Conservation (phyloP, 2,888 invertebrate species). For the Neocrepidodera transversa region DNA sequence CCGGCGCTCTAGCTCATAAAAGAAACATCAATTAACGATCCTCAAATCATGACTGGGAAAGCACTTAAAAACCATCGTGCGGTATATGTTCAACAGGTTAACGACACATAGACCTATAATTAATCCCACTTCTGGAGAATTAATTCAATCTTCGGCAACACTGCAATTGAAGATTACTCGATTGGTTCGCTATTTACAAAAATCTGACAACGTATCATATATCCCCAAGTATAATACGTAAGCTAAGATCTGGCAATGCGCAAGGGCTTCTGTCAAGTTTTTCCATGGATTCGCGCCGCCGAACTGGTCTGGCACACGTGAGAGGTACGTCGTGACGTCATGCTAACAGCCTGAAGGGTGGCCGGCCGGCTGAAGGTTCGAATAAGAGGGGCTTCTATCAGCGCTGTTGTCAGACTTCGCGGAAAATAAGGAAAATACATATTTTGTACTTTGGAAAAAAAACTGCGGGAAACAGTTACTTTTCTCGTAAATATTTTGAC, state of each 20-base stretch:
- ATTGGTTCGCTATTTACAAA: neutral
- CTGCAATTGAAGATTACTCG: neutral
- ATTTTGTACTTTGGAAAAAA: no score
- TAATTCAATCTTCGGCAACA: neutral
- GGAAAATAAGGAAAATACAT: neutral
- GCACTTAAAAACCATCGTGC: slow-evolving; percentile 4
- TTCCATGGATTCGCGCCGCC: slow-evolving; percentile 26
- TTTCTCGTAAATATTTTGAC: no score
- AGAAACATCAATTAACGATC: slow-evolving; percentile 18
- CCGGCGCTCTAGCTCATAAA: slow-evolving; percentile 10
- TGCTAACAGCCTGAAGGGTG: slow-evolving; percentile 9
- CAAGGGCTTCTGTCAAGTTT: slow-evolving; percentile 6
- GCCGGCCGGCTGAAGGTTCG: slow-evolving; percentile 9
- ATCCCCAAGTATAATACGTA: neutral
- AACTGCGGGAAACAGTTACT: no score
- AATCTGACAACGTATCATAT: neutral
- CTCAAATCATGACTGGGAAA: slow-evolving; percentile 12
- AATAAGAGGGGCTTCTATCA: neutral
- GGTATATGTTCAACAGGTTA: slow-evolving; percentile 20
- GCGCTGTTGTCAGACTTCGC: neutral
- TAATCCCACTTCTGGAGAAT: neutral
- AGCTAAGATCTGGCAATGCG: slow-evolving; percentile 9
- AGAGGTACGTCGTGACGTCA: slow-evolving; percentile 29
- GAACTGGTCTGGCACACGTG: slow-evolving; percentile 23
- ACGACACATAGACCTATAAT: neutral